Evolutionary conservation across 2,113 vertebrate species (phyloP).

Genomic region (Argyrosomus japonicus): DNA sequence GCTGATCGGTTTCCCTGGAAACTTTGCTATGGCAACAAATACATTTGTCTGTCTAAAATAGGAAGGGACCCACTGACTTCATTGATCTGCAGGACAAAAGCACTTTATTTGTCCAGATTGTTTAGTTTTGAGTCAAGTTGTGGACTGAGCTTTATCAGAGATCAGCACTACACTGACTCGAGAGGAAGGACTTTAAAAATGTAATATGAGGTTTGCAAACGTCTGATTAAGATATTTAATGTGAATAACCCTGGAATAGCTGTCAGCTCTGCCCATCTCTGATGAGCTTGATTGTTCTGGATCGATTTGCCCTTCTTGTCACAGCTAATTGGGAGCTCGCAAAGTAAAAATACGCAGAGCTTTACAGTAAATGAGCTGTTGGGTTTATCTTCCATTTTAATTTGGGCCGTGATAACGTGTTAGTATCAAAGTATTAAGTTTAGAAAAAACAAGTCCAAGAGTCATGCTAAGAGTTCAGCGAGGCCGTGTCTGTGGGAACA

Average conservation of each 20-base stretch:
- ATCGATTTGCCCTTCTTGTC: constrained; percentile 5
- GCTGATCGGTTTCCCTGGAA: constrained; percentile 78
- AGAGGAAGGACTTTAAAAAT: constrained; percentile 20
- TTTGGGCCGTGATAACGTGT: not conserved
- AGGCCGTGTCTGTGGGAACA: too few species aligned
- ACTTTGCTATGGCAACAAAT: constrained; percentile 84
- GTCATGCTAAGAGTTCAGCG: too few species aligned
- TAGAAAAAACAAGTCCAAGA: not conserved
- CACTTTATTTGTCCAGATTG: constrained; percentile 48
- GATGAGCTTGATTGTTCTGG: constrained; percentile 14
- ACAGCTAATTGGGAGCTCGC: constrained; percentile 19
- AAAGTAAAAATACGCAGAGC: not conserved
- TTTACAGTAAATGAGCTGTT: constrained; percentile 16
- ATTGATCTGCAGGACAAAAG: constrained; percentile 61
- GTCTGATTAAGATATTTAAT: not conserved
- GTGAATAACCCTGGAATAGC: not conserved
- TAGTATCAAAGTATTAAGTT: not conserved
- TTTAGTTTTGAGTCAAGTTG: constrained; percentile 51
- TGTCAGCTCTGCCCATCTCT: constrained; percentile 14
- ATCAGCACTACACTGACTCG: not conserved
- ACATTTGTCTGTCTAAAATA: constrained; percentile 71
- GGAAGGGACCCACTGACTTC: constrained; percentile 58
- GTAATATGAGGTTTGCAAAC: constrained; percentile 16
- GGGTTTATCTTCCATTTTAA: not conserved
- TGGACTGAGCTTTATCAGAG: constrained; percentile 17